phyloP scores from a whole-genome alignment of 2,797 vertebrate species.

The Lepus townsendii region DNA sequence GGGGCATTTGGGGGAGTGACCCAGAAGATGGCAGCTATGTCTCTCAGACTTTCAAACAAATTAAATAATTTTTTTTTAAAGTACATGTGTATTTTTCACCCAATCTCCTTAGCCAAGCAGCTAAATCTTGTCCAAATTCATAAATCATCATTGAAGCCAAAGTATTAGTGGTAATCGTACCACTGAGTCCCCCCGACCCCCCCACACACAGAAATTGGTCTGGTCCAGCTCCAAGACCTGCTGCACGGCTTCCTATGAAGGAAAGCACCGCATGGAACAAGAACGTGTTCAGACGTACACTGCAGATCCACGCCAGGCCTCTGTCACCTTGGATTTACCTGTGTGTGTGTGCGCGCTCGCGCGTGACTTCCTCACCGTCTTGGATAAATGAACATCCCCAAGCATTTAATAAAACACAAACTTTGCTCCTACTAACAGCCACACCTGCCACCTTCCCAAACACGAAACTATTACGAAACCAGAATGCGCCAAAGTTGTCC shows the following conservation, averaged over 20 bases:
- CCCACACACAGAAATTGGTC: neutral
- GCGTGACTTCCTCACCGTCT: neutral
- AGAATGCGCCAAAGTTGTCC: neutral
- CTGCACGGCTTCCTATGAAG: constrained; percentile 10
- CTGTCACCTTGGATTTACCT: neutral
- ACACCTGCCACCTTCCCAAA: constrained; percentile 36
- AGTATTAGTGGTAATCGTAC: neutral
- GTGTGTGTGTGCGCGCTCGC: too few relatives aligned
- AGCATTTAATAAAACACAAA: constrained; percentile 57
- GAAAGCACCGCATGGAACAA: neutral
- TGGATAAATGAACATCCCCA: constrained; percentile 25
- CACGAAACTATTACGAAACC: constrained; percentile 62
- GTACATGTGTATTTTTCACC: neutral
- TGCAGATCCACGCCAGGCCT: neutral
- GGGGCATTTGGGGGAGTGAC: too few relatives aligned
- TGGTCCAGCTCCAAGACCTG: neutral
- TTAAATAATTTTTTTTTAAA: too few relatives aligned
- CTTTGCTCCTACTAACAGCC: neutral
- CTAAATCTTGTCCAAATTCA: constrained; percentile 44
- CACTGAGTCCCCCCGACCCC: neutral
- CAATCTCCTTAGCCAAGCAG: constrained; percentile 18
- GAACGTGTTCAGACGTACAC: neutral
- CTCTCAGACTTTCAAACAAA: too few relatives aligned
- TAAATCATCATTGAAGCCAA: constrained; percentile 6
- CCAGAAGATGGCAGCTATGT: too few relatives aligned